Evolutionary conservation across 2,797 vertebrate species (phyloP), one percentile per base, ranked within the genome.

Genomic region (Allobates femoralis): DNA sequence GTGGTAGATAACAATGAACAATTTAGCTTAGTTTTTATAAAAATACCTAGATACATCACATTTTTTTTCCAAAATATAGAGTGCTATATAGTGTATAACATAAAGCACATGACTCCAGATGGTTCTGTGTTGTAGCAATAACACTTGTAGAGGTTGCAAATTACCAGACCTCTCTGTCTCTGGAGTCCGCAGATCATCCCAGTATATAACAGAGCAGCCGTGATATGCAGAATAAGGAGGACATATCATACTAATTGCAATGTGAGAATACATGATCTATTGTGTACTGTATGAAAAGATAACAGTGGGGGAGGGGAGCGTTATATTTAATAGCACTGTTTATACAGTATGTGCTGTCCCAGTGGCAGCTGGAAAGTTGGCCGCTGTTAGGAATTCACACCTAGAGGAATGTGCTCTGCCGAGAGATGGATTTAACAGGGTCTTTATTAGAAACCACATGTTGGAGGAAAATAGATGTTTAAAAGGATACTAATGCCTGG

Each of bases 291-390:
- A 71, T 41, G 34, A 23, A 46, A 71, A 46, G 67, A 46, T 23
- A 71, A 71, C 11, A 23, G 21, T n/a, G 77, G 37, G 30, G 37
- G 23, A 19, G 23, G 37, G 18, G 12, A 16, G 8, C 51, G 53
- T 37, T 34, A 58, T 78, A 58, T 77, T 60, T 78, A 58, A 34
- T 56, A 51, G 30, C 58, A 62, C 71, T 84, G 55, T 75, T 76
- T 84, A 60, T n/a, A n/a, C n/a, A n/a, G n/a, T 11, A 15, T 75
- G 34, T 60, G 55, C 77, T 77, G 55, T 74, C 81, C 26, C 56
- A 58, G 55, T 67, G 83, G 74, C 46, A 28, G 18, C 82, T 78
- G 83, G 83, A 85, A 85, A 85, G 41, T 85, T 85, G 83, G 83
- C 83, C 15, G 14, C 18, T 34, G 46, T 28, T 62, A 30, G 83